Evolutionary conservation across 2,797 vertebrate species (phyloP), one percentile per base, ranked within the genome.

Genomic region (Syngnathus acus): DNA sequence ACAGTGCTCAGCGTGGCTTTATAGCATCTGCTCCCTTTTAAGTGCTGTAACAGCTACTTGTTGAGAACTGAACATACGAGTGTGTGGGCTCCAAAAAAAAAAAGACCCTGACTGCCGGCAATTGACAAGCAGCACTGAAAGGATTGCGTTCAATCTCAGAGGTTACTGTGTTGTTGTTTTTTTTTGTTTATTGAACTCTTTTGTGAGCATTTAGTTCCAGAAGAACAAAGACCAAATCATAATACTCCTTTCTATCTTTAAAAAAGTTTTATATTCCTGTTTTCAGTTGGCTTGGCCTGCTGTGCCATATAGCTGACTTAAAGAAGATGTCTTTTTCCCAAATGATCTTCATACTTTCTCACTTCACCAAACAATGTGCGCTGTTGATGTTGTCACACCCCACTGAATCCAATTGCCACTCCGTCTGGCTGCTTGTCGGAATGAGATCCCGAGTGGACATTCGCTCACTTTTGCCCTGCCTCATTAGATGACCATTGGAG

Each of bases 401-500:
- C 66, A 58, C 19, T 75, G 71, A 74, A 80, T 66, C 69, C 67
- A 60, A 51, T 59, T 72, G 69, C 57, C 73, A 83, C 81, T 84
- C 71, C 74, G 14, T 39, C 37, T 40, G 26, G 13, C 21, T 19
- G 17, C n/a, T 23, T 4, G 10, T 5, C 10, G 19, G 76, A 84
- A 75, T 61, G 67, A 75, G 68, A 80, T 77, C 75, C 57, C 51
- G 26, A 21, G 65, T 85, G 79, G 83, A 86, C 65, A 68, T 64
- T 54, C 78, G 80, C 78, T 82, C 63, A 57, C 64, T 70, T 32
- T 32, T 32, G 32, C 32, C 3, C 3, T 32, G 32, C 78, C 77
- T 67, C 77, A 70, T 86, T 78, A 77, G 69, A 71, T 43, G 63
- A 19, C 69, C 83, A 77, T 78, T 73, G 67, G 72, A 73, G 65